Base-by-base conservation (phyloP, 2,797 vertebrate genomes). In the Eupleurogrammus muticus region DNA sequence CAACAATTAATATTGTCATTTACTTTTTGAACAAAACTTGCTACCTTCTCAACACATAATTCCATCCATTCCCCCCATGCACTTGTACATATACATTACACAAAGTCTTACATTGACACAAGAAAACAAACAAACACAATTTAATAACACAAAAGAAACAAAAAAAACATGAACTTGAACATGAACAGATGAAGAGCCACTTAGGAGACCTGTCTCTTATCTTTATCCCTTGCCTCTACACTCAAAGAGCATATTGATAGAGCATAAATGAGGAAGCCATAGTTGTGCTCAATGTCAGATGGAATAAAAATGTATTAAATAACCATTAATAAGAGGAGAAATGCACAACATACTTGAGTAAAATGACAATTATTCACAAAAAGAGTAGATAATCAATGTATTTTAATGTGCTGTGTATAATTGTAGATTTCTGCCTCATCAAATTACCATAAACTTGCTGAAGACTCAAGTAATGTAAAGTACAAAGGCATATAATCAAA, bases 171-270 rank as follows among this genome's bases (percentile, higher is more conserved):
- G 10, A 44, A 14, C 44, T 46, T 36, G 70, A n/a, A n/a, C n/a
- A n/a, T n/a, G n/a, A n/a, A n/a, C 78, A 87, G 86, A 90, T 90
- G 79, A 87, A 91, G 70, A 85, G 72, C 79, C 82, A 90, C 88
- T 89, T 88, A 80, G 59, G 80, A 84, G 74, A 82, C 74, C 70
- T 73, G 84, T 75, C 81, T 79, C 67, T 80, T 85, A 81, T 89
- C 73, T 87, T 83, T 77, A 81, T 77, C 62, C 82, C 8, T 70
- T 54, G 36, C 42, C 24, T 56, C 60, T 54, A 53, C 21, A 19
- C 56, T 86, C 71, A 75, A 54, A 79, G 61, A 71, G 68, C 72
- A 64, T 79, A 87, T 84, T 87, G 80, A 89, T 73, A 67, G 77
- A 24, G 54, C 75, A 85, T 83, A 89, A 89, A 84, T 59, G 38